Evolutionary conservation across 2,797 vertebrate genomes (phyloP).

Genomic region (Carduelis carduelis): DNA sequence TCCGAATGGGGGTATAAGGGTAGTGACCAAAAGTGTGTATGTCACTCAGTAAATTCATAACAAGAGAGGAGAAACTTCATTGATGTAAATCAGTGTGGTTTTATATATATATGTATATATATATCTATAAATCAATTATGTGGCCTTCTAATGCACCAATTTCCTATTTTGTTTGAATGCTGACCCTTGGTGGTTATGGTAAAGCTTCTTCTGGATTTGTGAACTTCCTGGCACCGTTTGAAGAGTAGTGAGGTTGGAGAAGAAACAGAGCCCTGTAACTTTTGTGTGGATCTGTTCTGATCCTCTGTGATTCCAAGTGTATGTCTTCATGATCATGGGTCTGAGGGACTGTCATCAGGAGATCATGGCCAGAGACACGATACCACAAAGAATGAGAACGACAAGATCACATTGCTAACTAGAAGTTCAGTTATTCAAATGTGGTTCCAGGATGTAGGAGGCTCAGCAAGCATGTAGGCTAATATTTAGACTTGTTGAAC

Average conservation of each 20-base stretch:
- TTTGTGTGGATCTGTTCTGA: background rate
- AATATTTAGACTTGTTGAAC: constrained; percentile 37
- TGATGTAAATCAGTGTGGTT: constrained; percentile 24
- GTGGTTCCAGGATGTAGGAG: background rate
- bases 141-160: constrained; percentile 36
- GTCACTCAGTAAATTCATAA: background rate
- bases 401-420: constrained; percentile 3
- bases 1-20: accelerated
- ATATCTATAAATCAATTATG: background rate
- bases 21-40: background rate
- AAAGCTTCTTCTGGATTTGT: background rate
- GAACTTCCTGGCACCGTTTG: background rate
- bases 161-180: constrained; percentile 34
- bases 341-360: background rate
- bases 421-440: constrained; percentile 23
- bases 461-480: constrained; percentile 29
- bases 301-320: accelerated
- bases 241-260: background rate
- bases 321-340: background rate
- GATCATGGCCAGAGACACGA: background rate
- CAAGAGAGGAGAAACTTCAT: background rate
- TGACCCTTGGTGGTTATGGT: background rate
- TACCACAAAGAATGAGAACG: background rate
- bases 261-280: background rate
- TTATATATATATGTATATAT: background rate